Percentiles rank a stretch among this genome's conserved stretches.
phyloP scores from a whole-genome alignment of 2,888 invertebrate species.

The Sclerodermus sp. region DNA sequence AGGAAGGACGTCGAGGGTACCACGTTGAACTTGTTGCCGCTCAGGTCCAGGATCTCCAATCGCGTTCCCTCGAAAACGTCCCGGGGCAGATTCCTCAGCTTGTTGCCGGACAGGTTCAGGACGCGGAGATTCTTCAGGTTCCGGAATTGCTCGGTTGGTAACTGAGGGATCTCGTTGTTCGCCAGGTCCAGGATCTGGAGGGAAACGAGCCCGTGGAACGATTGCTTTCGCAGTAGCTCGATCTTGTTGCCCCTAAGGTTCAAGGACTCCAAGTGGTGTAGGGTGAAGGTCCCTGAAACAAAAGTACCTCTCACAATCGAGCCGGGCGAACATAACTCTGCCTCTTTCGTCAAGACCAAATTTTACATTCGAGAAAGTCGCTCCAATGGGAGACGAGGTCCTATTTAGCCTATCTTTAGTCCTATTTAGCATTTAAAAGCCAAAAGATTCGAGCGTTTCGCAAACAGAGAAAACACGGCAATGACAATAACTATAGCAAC shows the following conservation, averaged over 20 bases:
- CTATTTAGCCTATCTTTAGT: no score
- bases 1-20: constrained; percentile 78
- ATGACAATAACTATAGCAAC: no score
- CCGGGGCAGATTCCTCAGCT: constrained; percentile 72
- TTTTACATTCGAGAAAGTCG: no score
- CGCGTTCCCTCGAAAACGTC: constrained; percentile 80
- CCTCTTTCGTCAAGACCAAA: no score
- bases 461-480: no score
- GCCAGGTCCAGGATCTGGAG: constrained; percentile 80
- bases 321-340: no score
- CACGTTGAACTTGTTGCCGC: constrained; percentile 76
- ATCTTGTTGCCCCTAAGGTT: constrained; percentile 76
- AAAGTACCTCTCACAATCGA: no score
- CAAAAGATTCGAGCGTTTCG: no score
- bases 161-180: constrained; percentile 72
- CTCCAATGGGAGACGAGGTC: no score
- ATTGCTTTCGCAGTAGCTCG: constrained; percentile 70
- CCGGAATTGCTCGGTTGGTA: constrained; percentile 80
- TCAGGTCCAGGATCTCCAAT: constrained; percentile 78
- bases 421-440: no score
- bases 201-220: constrained; percentile 74
- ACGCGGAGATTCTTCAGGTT: constrained; percentile 74
- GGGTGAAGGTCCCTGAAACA: constrained; percentile 69
- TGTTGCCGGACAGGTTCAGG: constrained; percentile 73
- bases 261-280: constrained; percentile 67